These are phyloP conservation scores for Nesometra sesokonis DNA, from an alignment of 35 echinoderm and acorn worm genomes.

Conservation along the genomic window DNA sequence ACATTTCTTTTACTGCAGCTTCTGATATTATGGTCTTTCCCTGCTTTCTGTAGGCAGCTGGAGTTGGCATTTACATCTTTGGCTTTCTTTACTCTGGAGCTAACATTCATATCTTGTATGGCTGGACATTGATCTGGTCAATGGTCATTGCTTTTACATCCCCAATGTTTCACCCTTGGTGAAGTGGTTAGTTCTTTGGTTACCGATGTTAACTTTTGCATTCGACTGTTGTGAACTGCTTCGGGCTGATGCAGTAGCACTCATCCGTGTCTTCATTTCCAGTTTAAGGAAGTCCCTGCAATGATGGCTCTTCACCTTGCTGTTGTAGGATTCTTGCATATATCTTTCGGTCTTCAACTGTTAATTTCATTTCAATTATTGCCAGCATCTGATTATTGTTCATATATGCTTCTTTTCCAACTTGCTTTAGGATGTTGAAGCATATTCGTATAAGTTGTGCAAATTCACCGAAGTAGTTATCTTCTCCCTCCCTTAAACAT, in stretches of 20 bases:
- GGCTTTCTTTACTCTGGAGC: neutral
- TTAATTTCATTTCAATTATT: slow-evolving; percentile 25
- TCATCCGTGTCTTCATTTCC: slow-evolving; percentile 24
- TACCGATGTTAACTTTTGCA: neutral
- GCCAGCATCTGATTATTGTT: slow-evolving; percentile 11
- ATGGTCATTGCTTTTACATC: too few relatives aligned
- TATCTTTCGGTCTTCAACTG: slow-evolving; percentile 4
- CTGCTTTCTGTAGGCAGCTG: too few relatives aligned
- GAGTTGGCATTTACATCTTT: neutral
- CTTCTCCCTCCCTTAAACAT: neutral
- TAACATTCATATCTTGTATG: neutral
- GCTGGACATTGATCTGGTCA: neutral
- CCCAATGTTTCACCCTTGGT: too few relatives aligned
- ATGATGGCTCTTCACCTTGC: neutral
- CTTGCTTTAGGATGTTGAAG: slow-evolving; percentile 19
- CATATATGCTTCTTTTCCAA: neutral
- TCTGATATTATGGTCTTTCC: too few relatives aligned
- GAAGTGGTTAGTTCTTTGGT: neutral
- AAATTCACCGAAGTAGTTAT: slow-evolving; percentile 14
- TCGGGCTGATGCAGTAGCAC: slow-evolving; percentile 8
- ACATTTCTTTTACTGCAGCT: too few relatives aligned
- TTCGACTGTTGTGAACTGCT: neutral
- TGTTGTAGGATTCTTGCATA: slow-evolving; percentile 6
- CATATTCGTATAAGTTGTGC: slow-evolving; percentile 17
- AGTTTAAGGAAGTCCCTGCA: slow-evolving; percentile 14